Evolutionary conservation across 2,113 vertebrate species (phyloP), one percentile per base, ranked within the genome.

Genomic region (Ameiurus melas): DNA sequence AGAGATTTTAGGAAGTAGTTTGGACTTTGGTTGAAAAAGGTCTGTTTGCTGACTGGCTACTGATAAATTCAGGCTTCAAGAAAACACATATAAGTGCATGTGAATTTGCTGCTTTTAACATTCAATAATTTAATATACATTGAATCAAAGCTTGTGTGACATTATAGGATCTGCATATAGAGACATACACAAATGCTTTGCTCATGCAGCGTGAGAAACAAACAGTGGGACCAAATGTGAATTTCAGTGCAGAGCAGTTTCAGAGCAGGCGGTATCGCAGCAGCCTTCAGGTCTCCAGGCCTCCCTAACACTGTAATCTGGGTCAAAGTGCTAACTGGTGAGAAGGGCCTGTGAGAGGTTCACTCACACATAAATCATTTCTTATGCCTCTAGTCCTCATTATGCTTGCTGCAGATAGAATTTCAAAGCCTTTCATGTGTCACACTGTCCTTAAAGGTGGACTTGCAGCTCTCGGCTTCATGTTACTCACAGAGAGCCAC

Each of bases 261-360:
- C 9, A 51, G 47, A 51, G 60, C 84, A 62, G 87, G 39, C 83
- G 14, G 79, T 87, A 91, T 92, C 71, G 1, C 78, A 71, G 89
- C 88, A 58, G 78, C 92, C 85, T 89, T 36, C 25, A 47, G 39
- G 91, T 91, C 75, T 89, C 86, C 86, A 86, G 79, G 78, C 73
- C 87, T 94, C 88, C 91, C 90, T 70, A 92, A 90, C 87, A 90
- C 58, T 87, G 89, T 94, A 93, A 95, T 95, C 93, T 94, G 93
- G 95, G 94, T 94, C 95, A 94, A 90, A 93, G 93, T 92, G 90
- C 89, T 93, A 94, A 95, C 90, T 90, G 92, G 92, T 93, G 43
- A 83, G 91, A 91, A 90, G 91, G 89, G 88, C 92, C 91, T 90
- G 62, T 55, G 92, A 93, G 93, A 93, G 89, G 80, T 85, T 90